Evolutionary conservation across 2,888 invertebrate species (phyloP), one percentile per base, ranked within the genome.

Genomic region (Pyrrhosoma nymphula): DNA sequence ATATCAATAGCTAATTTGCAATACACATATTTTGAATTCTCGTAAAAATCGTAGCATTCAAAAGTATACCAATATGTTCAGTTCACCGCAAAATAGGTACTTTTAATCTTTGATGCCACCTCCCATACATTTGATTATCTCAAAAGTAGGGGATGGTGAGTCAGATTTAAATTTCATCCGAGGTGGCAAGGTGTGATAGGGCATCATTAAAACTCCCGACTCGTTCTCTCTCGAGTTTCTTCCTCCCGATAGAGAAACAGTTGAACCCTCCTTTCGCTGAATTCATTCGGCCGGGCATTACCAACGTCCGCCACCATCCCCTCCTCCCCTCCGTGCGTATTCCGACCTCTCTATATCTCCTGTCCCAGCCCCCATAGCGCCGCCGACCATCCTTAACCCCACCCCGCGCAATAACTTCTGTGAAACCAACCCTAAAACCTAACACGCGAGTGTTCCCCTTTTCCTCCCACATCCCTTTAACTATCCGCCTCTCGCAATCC

Each of bases 341-440:
- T 47, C 88, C 39, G 47, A 88, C 88, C 88, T 88, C 88, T 47
- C 39, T 69, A 69, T 69, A 88, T 88, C 88, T 88, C 88, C 88
- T 18, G 39, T 88, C 18, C 47, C 88, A 47, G 20, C 39, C 88
- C 39, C 88, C 8, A 47, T 39, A 47, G 39, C 88, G 20, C 47
- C 39, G 26, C 88, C 88, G 47, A 88, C 89, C 56, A 89, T 26
- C 56, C 89, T 89, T 89, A 89, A 56, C 89, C 89, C 55, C 89
- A 89, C 55, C 88, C 89, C n/a, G 56, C 35, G 89, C 89, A 56
- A 89, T 89, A 89, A 89, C 89, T 89, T 89, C 26, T 55, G 55
- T 35, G n/a, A 89, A 89, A 89, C 89, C 89, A 89, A 89, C 89
- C 89, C 89, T 89, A n/a, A 89, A 89, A 89, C 89, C 89, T 89